Percentiles rank a stretch among this genome's conserved stretches.
Conservation (phyloP, 2,113 vertebrate genomes). For the Neodontobutis hainanensis region DNA sequence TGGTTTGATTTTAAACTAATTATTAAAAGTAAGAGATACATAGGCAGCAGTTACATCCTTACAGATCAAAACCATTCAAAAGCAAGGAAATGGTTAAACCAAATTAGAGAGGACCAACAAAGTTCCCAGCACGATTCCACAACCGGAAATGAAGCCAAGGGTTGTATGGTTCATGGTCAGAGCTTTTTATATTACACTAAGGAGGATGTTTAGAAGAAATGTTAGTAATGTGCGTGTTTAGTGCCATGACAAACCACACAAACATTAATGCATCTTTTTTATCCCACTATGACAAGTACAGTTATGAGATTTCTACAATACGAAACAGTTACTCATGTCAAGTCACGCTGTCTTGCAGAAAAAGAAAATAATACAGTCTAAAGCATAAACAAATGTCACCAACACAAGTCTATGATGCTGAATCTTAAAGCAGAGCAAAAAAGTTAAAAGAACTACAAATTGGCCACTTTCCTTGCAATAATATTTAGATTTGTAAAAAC, state of each 20-base stretch:
- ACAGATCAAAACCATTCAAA: neutral
- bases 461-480: no score
- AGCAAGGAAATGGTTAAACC: neutral
- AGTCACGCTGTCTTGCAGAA: no score
- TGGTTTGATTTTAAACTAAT: neutral
- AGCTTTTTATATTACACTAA: neutral
- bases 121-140: neutral
- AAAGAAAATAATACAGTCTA: no score
- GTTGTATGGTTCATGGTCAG: neutral
- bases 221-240: neutral
- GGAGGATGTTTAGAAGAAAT: neutral
- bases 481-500: no score
- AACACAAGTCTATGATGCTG: no score
- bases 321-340: no score
- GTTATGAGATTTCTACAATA: no score
- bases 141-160: neutral
- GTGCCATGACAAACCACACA: neutral
- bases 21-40: neutral
- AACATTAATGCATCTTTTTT: no score
- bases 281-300: no score
- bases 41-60: neutral
- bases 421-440: no score
- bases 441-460: no score
- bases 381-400: no score
- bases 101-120: neutral